phyloP scores from a whole-genome alignment of 2,888 invertebrate species.

The Myopa testacea region DNA sequence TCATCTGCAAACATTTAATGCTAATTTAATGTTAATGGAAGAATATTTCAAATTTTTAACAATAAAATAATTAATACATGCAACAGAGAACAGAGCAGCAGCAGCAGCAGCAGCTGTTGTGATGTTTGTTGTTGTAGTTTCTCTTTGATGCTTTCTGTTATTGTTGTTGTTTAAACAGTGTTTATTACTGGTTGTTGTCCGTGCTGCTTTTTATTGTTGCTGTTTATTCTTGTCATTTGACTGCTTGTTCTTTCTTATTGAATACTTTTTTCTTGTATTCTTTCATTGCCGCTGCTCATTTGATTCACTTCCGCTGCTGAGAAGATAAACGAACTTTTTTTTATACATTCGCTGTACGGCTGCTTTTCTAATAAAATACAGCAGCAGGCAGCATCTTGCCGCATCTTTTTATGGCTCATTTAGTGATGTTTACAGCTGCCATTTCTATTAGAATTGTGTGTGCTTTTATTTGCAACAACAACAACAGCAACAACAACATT shows the following conservation, averaged over 20 bases:
- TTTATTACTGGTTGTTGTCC: background rate
- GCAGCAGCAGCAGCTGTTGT: background rate
- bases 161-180: background rate
- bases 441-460: too few species aligned
- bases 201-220: background rate
- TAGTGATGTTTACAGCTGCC: background rate
- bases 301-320: conserved; percentile 1
- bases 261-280: background rate
- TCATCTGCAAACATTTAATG: too few species aligned
- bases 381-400: background rate
- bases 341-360: background rate
- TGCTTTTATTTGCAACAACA: background rate
- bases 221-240: background rate
- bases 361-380: background rate
- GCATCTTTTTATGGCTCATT: background rate
- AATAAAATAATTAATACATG: conserved; percentile 1
- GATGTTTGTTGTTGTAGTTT: background rate
- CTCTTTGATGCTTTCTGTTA: too few species aligned
- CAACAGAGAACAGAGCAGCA: background rate
- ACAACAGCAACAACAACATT: background rate
- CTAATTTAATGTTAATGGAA: background rate
- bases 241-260: background rate
- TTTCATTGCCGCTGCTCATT: background rate
- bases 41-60: background rate
- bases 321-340: conserved; percentile 10